Base-by-base conservation (phyloP, 2,888 invertebrate species). In the Agriopis marginaria region DNA sequence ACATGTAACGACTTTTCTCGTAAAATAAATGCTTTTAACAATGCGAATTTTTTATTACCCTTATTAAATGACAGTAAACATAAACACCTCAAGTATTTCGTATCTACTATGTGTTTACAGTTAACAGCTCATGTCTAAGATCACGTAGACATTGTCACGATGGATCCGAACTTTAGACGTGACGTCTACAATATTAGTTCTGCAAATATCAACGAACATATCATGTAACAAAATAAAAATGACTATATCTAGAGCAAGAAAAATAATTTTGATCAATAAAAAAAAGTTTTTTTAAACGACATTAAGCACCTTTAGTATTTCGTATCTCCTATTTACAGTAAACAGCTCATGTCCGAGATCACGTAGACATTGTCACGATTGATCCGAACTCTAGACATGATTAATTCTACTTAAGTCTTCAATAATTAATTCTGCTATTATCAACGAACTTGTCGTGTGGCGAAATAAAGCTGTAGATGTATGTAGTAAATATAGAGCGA, bases 121-220 rank as follows among this genome's bases (percentile, higher is more conserved):
- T 12, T 39, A 45, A 23, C 44, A 65, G 53, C 63, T 72, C 76
- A 73, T 77, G 76, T 45, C 51, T 32, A 72, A 66, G 67, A 77
- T 78, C 78, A 78, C 77, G 76, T 78, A 78, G 68, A 50, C 73
- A 54, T 39, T 44, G 60, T 47, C 68, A 70, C 63, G 71, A 56
- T 11, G 53, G 59, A 7, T 51, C 42, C 11, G 11, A 45, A 11
- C n/a, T 45, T 12, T 55, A 49, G 61, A 64, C 59, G 23, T 64
- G 56, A 65, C 55, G 69, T 51, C 51, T 9, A 9, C 50, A 39
- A 40, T 56, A 61, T 65, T 68, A 65, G 17, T 66, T 70, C 53
- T 65, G 66, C 39, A 59, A 49, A 62, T 63, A 23, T 1, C 17
- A 23, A 23, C 17, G 17, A 1, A 23, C 17, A 23, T 23, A 23